Percentiles rank a stretch among this genome's conserved stretches.
Evolutionary conservation across 2,888 invertebrate species (phyloP).

Genomic region (Argyresthia goedartella): DNA sequence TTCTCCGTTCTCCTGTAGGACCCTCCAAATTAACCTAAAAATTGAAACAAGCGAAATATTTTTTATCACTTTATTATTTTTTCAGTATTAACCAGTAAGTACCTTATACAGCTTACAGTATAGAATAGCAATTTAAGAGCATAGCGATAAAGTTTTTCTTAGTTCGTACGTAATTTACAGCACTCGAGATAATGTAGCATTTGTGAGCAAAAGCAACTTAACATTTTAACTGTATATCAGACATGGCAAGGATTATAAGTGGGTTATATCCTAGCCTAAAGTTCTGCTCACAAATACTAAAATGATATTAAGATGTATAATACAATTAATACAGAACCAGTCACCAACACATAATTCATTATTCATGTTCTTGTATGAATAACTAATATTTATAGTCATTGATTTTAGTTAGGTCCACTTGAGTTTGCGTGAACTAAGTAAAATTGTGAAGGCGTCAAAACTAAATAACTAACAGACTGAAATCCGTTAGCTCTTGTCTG

Average conservation of each 20-base stretch:
- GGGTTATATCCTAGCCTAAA: background rate
- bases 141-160: conserved; percentile 7
- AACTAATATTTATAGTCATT: too few species aligned
- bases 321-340: background rate
- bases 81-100: conserved; percentile 62
- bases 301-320: background rate
- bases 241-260: background rate
- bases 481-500: too few species aligned
- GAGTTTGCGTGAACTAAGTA: too few species aligned
- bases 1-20: too few species aligned
- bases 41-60: conserved; percentile 13
- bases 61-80: conserved; percentile 44
- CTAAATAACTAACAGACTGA: too few species aligned
- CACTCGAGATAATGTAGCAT: background rate
- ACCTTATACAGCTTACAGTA: conserved; percentile 43
- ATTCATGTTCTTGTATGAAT: background rate
- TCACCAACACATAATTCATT: background rate
- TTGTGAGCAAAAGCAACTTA: background rate
- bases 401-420: too few species aligned
- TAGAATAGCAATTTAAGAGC: conserved; percentile 4
- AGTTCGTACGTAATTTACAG: conserved; percentile 3
- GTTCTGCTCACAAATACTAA: background rate
- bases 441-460: too few species aligned
- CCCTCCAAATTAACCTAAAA: too few species aligned
- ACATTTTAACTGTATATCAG: background rate